phyloP scores from a whole-genome alignment of 2,888 invertebrate species.

The Hirudinaria manillensis region DNA sequence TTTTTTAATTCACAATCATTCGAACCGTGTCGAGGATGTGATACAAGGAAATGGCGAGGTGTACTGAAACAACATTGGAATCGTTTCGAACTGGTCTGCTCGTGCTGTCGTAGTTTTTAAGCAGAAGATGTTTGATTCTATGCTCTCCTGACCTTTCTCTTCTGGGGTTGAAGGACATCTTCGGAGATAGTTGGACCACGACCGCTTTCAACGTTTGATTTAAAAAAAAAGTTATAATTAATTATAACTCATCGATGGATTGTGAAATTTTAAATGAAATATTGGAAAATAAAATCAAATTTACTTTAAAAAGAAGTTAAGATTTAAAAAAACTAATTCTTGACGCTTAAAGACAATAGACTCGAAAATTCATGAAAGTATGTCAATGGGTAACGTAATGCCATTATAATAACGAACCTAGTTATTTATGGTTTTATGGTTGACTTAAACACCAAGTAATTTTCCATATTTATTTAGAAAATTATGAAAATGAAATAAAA shows the following conservation, averaged over 20 bases:
- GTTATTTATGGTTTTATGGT: too few relatives aligned
- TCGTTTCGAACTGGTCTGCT: slow-evolving; percentile 33
- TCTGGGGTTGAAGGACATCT: not conserved
- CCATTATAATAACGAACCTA: too few relatives aligned
- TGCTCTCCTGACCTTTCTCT: slow-evolving; percentile 29
- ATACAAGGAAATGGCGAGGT: slow-evolving; percentile 32
- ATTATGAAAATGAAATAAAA: too few relatives aligned
- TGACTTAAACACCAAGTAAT: too few relatives aligned
- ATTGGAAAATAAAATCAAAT: too few relatives aligned
- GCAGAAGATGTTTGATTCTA: slow-evolving; percentile 24
- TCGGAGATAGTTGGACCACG: not conserved
- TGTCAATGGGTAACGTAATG: too few relatives aligned
- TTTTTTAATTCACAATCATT: not conserved
- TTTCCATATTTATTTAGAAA: too few relatives aligned
- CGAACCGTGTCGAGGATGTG: slow-evolving; percentile 33
- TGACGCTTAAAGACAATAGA: too few relatives aligned
- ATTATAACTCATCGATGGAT: not conserved
- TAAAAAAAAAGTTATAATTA: not conserved
- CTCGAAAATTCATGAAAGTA: too few relatives aligned
- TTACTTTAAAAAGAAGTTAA: too few relatives aligned
- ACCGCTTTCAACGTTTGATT: not conserved
- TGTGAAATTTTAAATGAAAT: too few relatives aligned
- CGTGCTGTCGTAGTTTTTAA: slow-evolving; percentile 30
- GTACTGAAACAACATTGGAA: slow-evolving; percentile 16
- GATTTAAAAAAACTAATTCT: too few relatives aligned